Base-by-base conservation (phyloP, 2,888 invertebrate genomes). In the Druceiella hillmani region DNA sequence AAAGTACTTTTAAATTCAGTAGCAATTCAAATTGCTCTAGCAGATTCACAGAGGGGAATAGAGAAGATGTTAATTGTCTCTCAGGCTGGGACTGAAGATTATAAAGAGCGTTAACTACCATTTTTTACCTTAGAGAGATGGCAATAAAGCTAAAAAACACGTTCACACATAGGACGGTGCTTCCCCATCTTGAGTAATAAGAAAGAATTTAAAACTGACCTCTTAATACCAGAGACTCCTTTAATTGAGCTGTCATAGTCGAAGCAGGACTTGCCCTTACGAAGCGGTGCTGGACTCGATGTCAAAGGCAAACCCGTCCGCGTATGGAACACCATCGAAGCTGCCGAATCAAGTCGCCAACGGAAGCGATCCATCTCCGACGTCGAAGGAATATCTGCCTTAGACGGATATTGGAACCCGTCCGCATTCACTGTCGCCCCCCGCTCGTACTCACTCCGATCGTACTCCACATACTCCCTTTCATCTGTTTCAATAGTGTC, bases 221-320 rank as follows among this genome's bases (percentile, higher is more conserved):
- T 87, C 66, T 87, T 83, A 49, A 88, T 87, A 25, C 87, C 86
- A 37, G 84, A 81, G 16, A 86, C 81, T 4, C 82, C 81, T 50
- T 81, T 83, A 46, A 90, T 77, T 24, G 81, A 79, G 52, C 84
- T 83, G 63, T 91, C 91, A 54, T 84, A 91, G 57, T 87, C 88
- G 59, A 91, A 90, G 54, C 85, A 79, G 36, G 80, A 79, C 47
- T 81, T 83, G 2, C 87, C 85, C 33, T 83, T 73, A 28, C 88
- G 66, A 43, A 87, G 62, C 0, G 91, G 91, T 2, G 90, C 91
- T 0, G 91, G 91, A 58, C 88, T 89, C 22, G 89, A 89, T 1
- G 88, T 87, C 28, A 89, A 64, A 0, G 90, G 90, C 34, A 90
- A 66, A 0, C 89, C 89, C 9, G 87, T 88, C 50, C 81, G 74